Evolutionary conservation across 23 tunicate genomes (phyloP).

Genomic region (Halocynthia roretzi): DNA sequence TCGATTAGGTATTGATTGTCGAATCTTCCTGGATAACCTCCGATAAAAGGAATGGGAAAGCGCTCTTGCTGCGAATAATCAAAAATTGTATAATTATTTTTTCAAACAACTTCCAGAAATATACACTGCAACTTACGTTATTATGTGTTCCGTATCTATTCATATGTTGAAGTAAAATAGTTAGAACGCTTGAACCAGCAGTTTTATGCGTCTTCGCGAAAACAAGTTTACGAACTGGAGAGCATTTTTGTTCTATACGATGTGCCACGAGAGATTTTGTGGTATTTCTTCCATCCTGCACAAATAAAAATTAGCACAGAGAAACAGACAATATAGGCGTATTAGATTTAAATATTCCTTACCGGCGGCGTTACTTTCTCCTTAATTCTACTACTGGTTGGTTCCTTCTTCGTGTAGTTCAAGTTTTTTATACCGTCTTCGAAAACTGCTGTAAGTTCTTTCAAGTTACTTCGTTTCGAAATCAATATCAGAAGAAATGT

Average conservation of each 20-base stretch:
- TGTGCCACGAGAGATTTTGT: not conserved
- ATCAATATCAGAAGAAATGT: too few species aligned
- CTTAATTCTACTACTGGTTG: too few species aligned
- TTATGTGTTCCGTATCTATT: not conserved
- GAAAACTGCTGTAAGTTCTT: too few species aligned
- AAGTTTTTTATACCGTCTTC: too few species aligned
- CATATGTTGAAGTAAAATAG: not conserved
- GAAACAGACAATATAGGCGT: not conserved
- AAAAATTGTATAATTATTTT: not conserved
- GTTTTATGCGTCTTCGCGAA: constrained; percentile 4
- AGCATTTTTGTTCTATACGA: constrained; percentile 2
- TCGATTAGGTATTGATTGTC: not conserved
- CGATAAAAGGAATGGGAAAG: not conserved
- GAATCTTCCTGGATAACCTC: constrained; percentile 10
- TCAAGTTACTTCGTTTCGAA: too few species aligned
- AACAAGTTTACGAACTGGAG: not conserved
- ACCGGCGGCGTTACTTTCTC: not conserved
- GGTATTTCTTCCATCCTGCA: too few species aligned
- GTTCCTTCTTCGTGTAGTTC: too few species aligned
- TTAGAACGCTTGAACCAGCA: not conserved
- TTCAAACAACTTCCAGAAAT: not conserved
- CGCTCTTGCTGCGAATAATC: not conserved
- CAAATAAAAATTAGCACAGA: not conserved
- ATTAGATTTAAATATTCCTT: not conserved
- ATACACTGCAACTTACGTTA: not conserved